Evolutionary conservation across 2,888 invertebrate genomes (phyloP).

Genomic region (Apamea sordens): DNA sequence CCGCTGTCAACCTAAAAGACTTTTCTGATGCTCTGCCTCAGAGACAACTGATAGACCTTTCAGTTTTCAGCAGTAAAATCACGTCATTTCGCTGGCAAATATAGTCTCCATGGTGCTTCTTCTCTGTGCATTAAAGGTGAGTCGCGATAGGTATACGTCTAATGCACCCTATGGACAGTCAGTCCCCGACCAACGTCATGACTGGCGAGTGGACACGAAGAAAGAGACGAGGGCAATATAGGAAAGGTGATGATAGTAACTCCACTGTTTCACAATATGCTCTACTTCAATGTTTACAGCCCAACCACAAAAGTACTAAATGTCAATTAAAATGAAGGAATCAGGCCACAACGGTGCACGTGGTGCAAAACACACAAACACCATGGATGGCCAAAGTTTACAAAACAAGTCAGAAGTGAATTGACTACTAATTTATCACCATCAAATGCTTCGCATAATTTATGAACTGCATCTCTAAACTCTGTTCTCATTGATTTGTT

Average conservation of each 20-base stretch:
- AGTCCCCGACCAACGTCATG: background rate
- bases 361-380: conserved; percentile 47
- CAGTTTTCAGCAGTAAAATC: background rate
- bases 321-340: conserved; percentile 35
- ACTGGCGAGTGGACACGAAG: background rate
- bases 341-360: conserved; percentile 26
- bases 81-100: background rate
- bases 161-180: no score
- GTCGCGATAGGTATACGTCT: background rate
- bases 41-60: background rate
- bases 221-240: background rate
- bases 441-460: conserved; percentile 21
- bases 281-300: background rate
- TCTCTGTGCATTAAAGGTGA: background rate
- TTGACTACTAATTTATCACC: conserved; percentile 44
- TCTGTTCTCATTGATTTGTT: conserved; percentile 27
- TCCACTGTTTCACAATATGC: conserved; percentile 4
- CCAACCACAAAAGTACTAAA: conserved; percentile 34
- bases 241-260: no score
- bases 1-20: background rate
- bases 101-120: background rate
- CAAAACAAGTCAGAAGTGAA: conserved; percentile 43
- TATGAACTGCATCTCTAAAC: conserved; percentile 12
- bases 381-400: conserved; percentile 48
- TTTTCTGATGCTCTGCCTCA: background rate